phyloP scores from a whole-genome alignment of 2,888 invertebrate species.

The Adelphocoris suturalis region DNA sequence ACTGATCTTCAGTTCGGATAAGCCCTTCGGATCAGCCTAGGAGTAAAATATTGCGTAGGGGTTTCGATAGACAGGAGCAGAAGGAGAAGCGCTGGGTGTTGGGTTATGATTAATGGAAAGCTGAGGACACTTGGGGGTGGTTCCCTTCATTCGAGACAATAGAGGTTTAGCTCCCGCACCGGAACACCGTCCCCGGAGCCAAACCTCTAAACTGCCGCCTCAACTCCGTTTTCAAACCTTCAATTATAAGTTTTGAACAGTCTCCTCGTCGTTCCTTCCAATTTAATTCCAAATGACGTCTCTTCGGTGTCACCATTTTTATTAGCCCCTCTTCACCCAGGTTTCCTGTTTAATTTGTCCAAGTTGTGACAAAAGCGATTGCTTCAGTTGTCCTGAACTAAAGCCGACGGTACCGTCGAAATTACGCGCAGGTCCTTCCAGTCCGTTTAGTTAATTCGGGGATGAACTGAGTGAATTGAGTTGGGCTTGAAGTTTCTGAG shows the following conservation, averaged over 20 bases:
- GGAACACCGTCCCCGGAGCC: slow-evolving; percentile 10
- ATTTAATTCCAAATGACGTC: not conserved
- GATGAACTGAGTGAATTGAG: no score
- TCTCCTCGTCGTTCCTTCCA: not conserved
- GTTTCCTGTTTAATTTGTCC: not conserved
- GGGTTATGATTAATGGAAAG: slow-evolving; percentile 41
- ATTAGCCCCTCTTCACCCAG: no score
- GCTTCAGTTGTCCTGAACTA: no score
- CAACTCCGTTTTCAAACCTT: not conserved
- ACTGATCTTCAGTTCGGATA: not conserved
- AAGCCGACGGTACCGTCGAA: no score
- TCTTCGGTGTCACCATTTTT: no score
- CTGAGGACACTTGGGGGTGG: slow-evolving; percentile 24
- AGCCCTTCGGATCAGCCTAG: not conserved
- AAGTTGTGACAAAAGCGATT: not conserved
- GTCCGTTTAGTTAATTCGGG: no score
- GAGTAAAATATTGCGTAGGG: slow-evolving; percentile 30
- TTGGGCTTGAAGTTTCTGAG: no score
- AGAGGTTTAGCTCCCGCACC: not conserved
- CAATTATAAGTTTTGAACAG: slow-evolving; percentile 37
- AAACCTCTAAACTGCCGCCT: not conserved
- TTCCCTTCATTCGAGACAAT: slow-evolving; percentile 35
- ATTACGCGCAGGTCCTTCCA: no score
- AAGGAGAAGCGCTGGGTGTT: not conserved
- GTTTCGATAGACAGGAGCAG: not conserved